phyloP scores from a whole-genome alignment of 2,888 invertebrate species.

The Ectemnius cavifrons region DNA sequence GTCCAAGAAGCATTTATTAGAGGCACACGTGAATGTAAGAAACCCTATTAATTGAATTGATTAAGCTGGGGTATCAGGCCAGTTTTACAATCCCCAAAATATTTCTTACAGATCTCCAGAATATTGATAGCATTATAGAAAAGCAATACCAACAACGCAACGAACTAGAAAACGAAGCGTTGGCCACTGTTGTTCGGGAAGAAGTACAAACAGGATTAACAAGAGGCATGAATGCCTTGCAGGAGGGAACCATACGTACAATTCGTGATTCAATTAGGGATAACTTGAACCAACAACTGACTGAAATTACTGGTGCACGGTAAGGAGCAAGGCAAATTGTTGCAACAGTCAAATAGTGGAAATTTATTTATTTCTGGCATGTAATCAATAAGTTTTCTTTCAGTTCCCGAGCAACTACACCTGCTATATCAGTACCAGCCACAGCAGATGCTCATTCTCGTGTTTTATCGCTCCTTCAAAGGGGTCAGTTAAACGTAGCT shows the following conservation, averaged over 20 bases:
- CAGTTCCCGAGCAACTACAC: constrained; percentile 88
- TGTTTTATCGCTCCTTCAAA: constrained; percentile 71
- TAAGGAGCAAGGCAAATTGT: constrained; percentile 35
- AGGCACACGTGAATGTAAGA: constrained; percentile 94
- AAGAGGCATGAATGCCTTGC: constrained; percentile 65
- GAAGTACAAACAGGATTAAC: constrained; percentile 71
- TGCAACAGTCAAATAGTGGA: no score
- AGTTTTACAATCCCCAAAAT: neutral
- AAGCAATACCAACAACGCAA: constrained; percentile 77
- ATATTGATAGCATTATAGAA: constrained; percentile 78
- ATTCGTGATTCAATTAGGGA: constrained; percentile 73
- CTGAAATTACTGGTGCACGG: constrained; percentile 73
- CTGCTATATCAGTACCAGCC: constrained; percentile 81
- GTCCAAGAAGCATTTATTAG: constrained; percentile 92
- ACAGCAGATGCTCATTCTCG: constrained; percentile 72
- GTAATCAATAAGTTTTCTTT: constrained; percentile 63
- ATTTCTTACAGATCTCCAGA: constrained; percentile 78
- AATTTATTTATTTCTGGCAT: no score
- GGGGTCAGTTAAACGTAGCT: constrained; percentile 90
- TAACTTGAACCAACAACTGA: constrained; percentile 73
- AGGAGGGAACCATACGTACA: constrained; percentile 70
- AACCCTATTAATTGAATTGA: constrained; percentile 7
- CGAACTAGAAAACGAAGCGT: constrained; percentile 69
- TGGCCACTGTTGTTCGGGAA: constrained; percentile 67
- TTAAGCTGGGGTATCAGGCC: constrained; percentile 9